Evolutionary conservation across 2,113 vertebrate genomes (phyloP), one percentile per base, ranked within the genome.

Genomic region (Amazona vittata): DNA sequence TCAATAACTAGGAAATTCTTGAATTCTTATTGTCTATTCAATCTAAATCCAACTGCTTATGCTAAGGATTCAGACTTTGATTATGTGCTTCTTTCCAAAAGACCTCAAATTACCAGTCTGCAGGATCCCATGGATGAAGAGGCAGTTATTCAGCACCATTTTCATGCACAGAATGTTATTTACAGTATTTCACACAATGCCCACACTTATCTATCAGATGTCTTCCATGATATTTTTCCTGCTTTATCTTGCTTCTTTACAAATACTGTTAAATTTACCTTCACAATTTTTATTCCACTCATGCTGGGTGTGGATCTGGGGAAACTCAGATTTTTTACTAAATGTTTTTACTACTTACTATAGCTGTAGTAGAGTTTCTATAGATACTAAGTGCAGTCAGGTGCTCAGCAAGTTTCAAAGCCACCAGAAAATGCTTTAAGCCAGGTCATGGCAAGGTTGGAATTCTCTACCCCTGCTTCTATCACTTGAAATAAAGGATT

Each of bases 101-200:
- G 29, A 95, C 83, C 81, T 95, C 73, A 78, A 79, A 62, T 89
- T 70, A 71, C 57, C 75, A 35, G 62, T 7, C 71, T 64, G 52
- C 55, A 82, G 64, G 64, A 84, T 68, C 2, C 2, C 79, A n/a
- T 2, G 49, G 90, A 83, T 80, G 93, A 55, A 75, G 86, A 91
- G n/a, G 80, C 89, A 86, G 55, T 82, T 92, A 71, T 53, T 78
- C 93, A 94, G 93, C 83, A 86, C 69, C 64, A 0, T 43, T 64
- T 89, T 33, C 89, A 89, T 14, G 77, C 81, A 86, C 86, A 89
- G 84, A 93, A 89, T 69, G 93, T 89, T 94, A 92, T 92, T 96
- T 93, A 55, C 74, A 93, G 81, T 22, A 62, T 52, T 73, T 91
- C 89, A 82, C 86, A 87, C 89, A 55, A 84, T 87, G 81, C 67